These are phyloP conservation scores for Galago senegalensis DNA, from an alignment of 2,797 vertebrate genomes.

Conservation along the genomic window DNA sequence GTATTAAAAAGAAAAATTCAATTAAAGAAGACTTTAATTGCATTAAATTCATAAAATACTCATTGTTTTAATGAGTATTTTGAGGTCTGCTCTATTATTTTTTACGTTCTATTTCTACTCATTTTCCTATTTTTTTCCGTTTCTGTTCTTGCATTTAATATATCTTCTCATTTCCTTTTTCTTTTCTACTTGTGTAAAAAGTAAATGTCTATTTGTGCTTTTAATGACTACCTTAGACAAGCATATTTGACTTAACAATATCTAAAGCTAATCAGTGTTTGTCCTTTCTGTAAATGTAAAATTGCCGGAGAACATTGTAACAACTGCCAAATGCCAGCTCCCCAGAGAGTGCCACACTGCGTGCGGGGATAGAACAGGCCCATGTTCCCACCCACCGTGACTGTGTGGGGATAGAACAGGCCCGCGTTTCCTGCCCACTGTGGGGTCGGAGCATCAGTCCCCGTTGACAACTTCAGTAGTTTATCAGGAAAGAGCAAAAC, in stretches of 20 bases:
- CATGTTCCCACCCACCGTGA: neutral
- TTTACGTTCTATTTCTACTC: neutral
- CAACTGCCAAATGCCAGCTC: neutral
- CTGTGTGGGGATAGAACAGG: neutral
- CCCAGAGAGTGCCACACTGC: rapidly evolving
- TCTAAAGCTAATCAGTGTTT: neutral
- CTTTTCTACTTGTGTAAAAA: neutral
- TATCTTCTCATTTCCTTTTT: neutral
- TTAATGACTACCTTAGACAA: neutral
- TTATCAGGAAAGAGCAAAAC: neutral
- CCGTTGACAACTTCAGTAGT: neutral
- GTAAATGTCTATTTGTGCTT: neutral
- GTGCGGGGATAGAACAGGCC: neutral
- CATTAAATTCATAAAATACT: too few species aligned
- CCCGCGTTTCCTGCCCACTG: neutral
- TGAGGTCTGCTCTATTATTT: neutral
- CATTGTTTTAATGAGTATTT: neutral
- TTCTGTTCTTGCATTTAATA: neutral
- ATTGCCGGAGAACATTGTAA: neutral
- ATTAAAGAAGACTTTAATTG: neutral
- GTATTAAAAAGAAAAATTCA: neutral
- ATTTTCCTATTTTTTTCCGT: neutral
- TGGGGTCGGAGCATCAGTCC: neutral
- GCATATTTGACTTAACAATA: neutral
- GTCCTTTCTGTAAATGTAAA: neutral